Conservation (phyloP, 1,140 invertebrate genomes). For the Zaprionus camerounensis region DNA sequence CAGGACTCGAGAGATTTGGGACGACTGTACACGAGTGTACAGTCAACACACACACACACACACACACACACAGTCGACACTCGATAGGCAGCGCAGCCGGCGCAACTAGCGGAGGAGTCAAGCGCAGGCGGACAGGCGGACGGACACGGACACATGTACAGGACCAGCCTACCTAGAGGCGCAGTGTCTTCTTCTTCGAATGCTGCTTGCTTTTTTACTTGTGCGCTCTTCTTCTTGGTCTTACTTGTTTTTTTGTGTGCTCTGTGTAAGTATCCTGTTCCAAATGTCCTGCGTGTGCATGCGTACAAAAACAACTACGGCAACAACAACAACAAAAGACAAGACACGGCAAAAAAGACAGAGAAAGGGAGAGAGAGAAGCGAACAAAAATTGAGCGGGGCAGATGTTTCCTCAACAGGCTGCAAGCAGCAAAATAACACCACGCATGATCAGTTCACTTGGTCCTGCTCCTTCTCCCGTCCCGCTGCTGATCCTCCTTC, state of each 20-base stretch:
- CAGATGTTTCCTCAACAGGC: conserved; percentile 81
- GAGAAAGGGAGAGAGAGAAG: conserved; percentile 21
- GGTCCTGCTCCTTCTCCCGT: conserved; percentile 35
- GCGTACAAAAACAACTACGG: conserved; percentile 48
- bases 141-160: conserved; percentile 11
- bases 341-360: conserved; percentile 25
- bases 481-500: neutral
- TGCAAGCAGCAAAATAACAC: conserved; percentile 65
- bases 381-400: conserved; percentile 67
- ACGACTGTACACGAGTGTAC: conserved; percentile 12
- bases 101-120: conserved; percentile 40
- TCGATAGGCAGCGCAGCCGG: conserved; percentile 23
- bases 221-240: conserved; percentile 19
- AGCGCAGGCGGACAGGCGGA: conserved; percentile 28
- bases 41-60: neutral
- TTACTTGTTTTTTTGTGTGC: conserved; percentile 42
- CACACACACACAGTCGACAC: conserved; percentile 1
- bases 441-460: conserved; percentile 74
- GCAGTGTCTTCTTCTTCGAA: conserved; percentile 47
- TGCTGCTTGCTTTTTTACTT: neutral
- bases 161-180: conserved; percentile 25
- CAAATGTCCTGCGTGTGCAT: conserved; percentile 69
- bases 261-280: conserved; percentile 72
- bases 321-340: conserved; percentile 50
- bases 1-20: conserved; percentile 11